phyloP scores from a whole-genome alignment of 1,140 invertebrate species.

The Trichonephila clavata region DNA sequence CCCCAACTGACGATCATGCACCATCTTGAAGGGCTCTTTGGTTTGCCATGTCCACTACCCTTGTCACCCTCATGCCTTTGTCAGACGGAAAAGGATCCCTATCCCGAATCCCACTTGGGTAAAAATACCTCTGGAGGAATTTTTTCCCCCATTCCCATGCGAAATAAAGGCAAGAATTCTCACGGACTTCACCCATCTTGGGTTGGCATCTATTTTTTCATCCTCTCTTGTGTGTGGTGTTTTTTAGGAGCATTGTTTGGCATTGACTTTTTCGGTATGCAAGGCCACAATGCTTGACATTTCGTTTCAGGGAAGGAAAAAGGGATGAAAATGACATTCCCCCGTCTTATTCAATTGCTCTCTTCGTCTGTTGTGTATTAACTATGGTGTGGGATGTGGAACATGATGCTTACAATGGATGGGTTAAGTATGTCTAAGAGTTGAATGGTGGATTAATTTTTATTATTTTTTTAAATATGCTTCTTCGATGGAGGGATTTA shows the following conservation, averaged over 20 bases:
- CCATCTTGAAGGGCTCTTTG: not conserved
- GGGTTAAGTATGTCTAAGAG: not conserved
- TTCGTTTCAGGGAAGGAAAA: not conserved
- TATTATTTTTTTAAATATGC: not conserved
- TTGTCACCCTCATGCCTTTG: not conserved
- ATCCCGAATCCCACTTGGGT: not conserved
- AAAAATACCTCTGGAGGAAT: not conserved
- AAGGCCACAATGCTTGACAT: not conserved
- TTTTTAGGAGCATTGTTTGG: constrained; percentile 4
- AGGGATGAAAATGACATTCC: not conserved
- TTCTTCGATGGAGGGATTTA: too few species aligned
- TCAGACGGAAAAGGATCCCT: not conserved
- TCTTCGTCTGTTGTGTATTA: not conserved
- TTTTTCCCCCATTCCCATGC: not conserved
- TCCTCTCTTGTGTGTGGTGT: not conserved
- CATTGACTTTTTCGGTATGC: constrained; percentile 30
- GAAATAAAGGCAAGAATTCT: not conserved
- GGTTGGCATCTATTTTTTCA: not conserved
- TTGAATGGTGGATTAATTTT: not conserved
- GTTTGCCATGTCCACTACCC: not conserved
- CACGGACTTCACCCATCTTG: not conserved
- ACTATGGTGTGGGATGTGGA: not conserved
- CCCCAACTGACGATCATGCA: not conserved
- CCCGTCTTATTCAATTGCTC: not conserved
- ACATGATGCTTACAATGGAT: not conserved